These are phyloP conservation scores for Malurus leucopterus DNA, from an alignment of 2,797 vertebrate species.

Conservation along the genomic window DNA sequence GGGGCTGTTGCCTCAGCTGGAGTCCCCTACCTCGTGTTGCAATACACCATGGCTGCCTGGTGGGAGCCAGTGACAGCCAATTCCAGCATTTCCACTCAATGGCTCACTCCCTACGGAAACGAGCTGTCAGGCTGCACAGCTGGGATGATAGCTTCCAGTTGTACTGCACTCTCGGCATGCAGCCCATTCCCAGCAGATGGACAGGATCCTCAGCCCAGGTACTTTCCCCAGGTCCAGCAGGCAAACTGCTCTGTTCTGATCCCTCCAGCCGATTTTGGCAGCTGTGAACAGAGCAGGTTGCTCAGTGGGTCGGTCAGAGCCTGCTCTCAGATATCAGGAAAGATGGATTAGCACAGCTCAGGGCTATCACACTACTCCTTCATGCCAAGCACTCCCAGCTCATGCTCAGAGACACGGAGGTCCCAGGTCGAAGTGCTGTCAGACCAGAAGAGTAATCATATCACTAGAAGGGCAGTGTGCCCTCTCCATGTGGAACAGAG, in stretches of 20 bases:
- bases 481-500: background rate
- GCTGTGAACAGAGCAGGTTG: rapidly evolving
- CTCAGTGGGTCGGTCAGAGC: background rate
- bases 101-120: background rate
- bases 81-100: background rate
- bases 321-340: background rate
- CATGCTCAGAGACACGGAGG: rapidly evolving
- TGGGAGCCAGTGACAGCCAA: background rate
- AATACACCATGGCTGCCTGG: background rate
- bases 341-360: background rate
- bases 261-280: background rate
- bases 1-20: background rate
- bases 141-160: background rate
- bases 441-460: background rate
- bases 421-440: background rate
- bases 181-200: background rate
- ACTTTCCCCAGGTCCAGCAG: background rate
- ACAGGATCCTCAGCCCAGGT: background rate
- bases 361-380: background rate
- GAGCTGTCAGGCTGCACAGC: background rate
- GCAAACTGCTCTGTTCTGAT: background rate
- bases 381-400: background rate
- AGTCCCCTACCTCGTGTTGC: background rate
- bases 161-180: background rate
- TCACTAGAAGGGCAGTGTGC: background rate